These are phyloP conservation scores for Misgurnus mizolepis DNA, from an alignment of 2,113 vertebrate genomes.

Conservation along the genomic window DNA sequence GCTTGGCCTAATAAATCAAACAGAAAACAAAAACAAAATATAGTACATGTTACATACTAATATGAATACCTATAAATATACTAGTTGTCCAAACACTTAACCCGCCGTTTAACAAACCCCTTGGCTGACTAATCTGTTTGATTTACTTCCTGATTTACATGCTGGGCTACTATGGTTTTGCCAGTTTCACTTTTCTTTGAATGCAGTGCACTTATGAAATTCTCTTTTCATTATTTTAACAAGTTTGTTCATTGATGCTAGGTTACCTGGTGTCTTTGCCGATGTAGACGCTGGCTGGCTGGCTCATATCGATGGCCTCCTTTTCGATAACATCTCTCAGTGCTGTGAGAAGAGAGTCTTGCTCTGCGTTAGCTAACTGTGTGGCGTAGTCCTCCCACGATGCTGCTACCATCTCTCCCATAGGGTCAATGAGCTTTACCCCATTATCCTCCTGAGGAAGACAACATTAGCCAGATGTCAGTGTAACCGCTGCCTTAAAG, in stretches of 20 bases:
- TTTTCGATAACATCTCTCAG: constrained; percentile 79
- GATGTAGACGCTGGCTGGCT: constrained; percentile 78
- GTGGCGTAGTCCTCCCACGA: constrained; percentile 91
- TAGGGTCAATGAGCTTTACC: constrained; percentile 90
- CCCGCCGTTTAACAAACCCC: constrained; percentile 1
- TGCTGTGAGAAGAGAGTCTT: constrained; percentile 70
- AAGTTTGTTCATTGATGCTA: neutral
- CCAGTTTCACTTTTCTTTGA: constrained; percentile 6
- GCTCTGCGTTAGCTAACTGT: constrained; percentile 86
- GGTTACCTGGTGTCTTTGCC: constrained; percentile 92
- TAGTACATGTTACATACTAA: neutral
- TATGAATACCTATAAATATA: too few species aligned
- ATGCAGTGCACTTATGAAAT: neutral
- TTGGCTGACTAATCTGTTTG: too few species aligned
- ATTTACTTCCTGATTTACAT: neutral
- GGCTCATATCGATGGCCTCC: constrained; percentile 78
- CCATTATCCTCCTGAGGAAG: constrained; percentile 90
- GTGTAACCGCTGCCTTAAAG: too few species aligned
- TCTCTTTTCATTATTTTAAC: neutral
- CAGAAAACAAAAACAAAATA: neutral
- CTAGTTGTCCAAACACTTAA: neutral
- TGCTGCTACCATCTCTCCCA: constrained; percentile 91
- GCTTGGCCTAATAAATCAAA: constrained; percentile 77
- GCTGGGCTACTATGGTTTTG: neutral
- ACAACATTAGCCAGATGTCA: too few species aligned